Conservation (phyloP, 2,797 vertebrate species). For the Natrix natrix region DNA sequence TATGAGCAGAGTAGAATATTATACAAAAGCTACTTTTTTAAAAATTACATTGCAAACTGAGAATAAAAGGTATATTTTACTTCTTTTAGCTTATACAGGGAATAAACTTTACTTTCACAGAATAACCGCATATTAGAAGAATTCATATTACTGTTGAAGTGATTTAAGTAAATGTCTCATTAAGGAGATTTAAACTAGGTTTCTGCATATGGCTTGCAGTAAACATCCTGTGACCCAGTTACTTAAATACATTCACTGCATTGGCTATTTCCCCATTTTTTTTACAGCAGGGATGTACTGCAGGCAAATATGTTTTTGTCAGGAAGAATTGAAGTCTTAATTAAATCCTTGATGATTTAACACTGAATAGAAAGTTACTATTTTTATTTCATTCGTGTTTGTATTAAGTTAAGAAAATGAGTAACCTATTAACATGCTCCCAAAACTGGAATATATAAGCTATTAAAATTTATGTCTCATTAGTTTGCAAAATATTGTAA, state of each 20-base stretch:
- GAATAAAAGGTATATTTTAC: not conserved
- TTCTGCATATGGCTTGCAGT: conserved; percentile 28
- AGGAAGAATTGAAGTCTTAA: not conserved
- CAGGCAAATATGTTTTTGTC: not conserved
- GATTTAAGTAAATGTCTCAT: not conserved
- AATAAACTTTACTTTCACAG: not conserved
- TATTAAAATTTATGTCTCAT: not conserved
- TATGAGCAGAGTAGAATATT: not conserved
- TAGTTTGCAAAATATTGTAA: not conserved
- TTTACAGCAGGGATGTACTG: not conserved
- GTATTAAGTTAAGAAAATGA: not conserved
- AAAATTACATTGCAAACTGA: not conserved
- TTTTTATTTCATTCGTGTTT: not conserved
- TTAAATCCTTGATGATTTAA: not conserved
- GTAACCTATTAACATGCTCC: not conserved
- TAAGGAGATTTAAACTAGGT: conserved; percentile 19
- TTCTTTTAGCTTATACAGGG: not conserved
- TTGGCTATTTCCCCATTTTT: not conserved
- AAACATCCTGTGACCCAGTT: conserved; percentile 37
- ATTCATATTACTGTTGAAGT: not conserved
- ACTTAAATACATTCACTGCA: conserved; percentile 24
- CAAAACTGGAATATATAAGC: not conserved
- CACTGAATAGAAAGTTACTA: not conserved
- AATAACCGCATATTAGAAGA: not conserved
- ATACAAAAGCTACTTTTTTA: not conserved